Percentiles rank a stretch among this genome's conserved stretches.
Evolutionary conservation across 2,888 invertebrate genomes (phyloP).

Genomic region (Orthosia gracilis): DNA sequence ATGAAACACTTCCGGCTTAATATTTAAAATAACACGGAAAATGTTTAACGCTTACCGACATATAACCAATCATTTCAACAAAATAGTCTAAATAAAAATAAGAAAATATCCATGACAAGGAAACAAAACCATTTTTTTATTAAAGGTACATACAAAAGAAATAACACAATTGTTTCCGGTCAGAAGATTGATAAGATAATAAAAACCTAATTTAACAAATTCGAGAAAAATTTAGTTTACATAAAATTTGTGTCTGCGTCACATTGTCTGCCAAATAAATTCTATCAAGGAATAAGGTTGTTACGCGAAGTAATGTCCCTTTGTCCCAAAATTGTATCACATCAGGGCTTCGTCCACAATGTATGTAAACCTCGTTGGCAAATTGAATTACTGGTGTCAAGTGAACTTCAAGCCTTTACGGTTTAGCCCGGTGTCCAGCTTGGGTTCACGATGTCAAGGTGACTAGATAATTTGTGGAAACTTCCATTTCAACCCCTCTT

Average conservation of each 20-base stretch:
- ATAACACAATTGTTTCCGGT: constrained; percentile 43
- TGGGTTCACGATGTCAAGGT: constrained; percentile 26
- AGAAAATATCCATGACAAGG: background rate
- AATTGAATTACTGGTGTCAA: constrained; percentile 72
- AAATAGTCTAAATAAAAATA: too few species aligned
- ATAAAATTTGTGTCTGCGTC: constrained; percentile 63
- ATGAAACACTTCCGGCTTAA: too few species aligned
- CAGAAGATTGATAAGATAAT: constrained; percentile 53
- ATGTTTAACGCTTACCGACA: background rate
- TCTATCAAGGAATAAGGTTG: constrained; percentile 60
- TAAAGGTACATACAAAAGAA: too few species aligned
- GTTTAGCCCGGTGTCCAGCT: background rate
- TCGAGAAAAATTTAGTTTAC: constrained; percentile 59
- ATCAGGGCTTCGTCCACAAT: constrained; percentile 50
- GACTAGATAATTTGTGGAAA: constrained; percentile 18
- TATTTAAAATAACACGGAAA: too few species aligned
- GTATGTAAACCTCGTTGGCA: constrained; percentile 65
- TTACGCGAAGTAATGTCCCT: constrained; percentile 62
- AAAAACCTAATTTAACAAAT: constrained; percentile 58
- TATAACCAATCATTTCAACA: too few species aligned
- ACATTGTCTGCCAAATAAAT: constrained; percentile 69
- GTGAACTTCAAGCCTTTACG: constrained; percentile 51
- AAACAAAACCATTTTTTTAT: constrained; percentile 9
- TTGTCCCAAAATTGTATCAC: constrained; percentile 58
- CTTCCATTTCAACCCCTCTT: background rate